Percentiles rank a stretch among this genome's conserved stretches.
These are phyloP conservation scores for Calliopsis andreniformis DNA, from an alignment of 1,140 invertebrate species.

Conservation along the genomic window DNA sequence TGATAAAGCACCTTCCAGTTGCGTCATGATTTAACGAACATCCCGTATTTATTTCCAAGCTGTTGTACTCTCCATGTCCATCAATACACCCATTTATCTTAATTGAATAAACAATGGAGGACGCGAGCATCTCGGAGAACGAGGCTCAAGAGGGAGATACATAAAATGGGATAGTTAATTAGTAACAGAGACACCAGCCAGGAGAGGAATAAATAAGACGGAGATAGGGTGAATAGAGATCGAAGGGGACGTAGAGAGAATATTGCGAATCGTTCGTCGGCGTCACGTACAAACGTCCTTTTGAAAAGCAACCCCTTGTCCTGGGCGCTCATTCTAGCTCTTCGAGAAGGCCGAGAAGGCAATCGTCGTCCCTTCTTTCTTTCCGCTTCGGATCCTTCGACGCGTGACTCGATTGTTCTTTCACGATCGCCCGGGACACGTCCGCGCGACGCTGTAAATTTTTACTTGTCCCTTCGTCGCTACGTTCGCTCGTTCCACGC, in stretches of 20 bases:
- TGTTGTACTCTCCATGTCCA: too few relatives aligned
- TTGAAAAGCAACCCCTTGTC: slow-evolving; percentile 40
- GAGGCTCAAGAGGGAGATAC: too few relatives aligned
- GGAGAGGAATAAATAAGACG: slow-evolving; percentile 20
- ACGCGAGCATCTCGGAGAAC: neutral
- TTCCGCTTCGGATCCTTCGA: slow-evolving; percentile 27
- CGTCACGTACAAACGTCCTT: slow-evolving; percentile 59
- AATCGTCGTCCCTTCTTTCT: slow-evolving; percentile 50
- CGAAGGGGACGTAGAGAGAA: neutral
- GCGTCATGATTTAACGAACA: too few relatives aligned
- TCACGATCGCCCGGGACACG: slow-evolving; percentile 37
- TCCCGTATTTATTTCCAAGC: too few relatives aligned
- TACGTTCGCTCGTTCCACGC: neutral
- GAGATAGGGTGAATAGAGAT: slow-evolving; percentile 1
- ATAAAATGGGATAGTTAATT: slow-evolving; percentile 26
- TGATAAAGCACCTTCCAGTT: too few relatives aligned
- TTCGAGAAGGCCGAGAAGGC: slow-evolving; percentile 34
- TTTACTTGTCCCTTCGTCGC: slow-evolving; percentile 23
- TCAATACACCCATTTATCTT: too few relatives aligned
- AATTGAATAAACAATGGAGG: too few relatives aligned
- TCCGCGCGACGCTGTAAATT: slow-evolving; percentile 30
- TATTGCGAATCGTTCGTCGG: slow-evolving; percentile 34
- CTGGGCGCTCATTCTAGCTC: slow-evolving; percentile 29
- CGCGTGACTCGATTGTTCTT: slow-evolving; percentile 57
- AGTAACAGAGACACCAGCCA: neutral